Evolutionary conservation across 1,140 invertebrate species (phyloP), one percentile per base, ranked within the genome.

Genomic region (Philopotamus ludificatus): DNA sequence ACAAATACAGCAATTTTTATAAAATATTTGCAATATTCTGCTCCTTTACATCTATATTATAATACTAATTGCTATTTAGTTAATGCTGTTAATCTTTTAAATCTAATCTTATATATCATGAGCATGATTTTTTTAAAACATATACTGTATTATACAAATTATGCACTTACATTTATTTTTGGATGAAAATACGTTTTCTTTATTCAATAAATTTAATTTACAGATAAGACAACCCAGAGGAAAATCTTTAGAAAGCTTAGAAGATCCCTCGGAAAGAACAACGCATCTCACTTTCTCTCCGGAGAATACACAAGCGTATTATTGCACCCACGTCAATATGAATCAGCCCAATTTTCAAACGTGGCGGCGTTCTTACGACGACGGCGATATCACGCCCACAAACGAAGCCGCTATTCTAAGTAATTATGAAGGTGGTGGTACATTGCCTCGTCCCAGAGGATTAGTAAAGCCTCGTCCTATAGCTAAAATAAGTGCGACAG

Each of bases 331-430:
- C 77, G 71, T 72, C 67, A 79, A 50, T 77, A 79, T 53, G 73
- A 76, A 50, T 72, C 78, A 75, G 44, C 77, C 67, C 63, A 79
- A 74, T 57, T 78, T 81, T 4, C 80, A 81, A 64, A 66, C 71
- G 16, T 94, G 92, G 89, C 83, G 92, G 66, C 84, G 91, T 60
- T 91, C 90, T 53, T 94, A 92, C 74, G 92, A 94, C 73, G 92
- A 94, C 73, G 92, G 91, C 16, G 92, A 94, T 75, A 87, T 93
- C 45, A 93, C 91, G 20, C 91, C 91, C 1, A 94, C 92, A 55
- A 93, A 93, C 73, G 91, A 94, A 77, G 82, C 80, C 16, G 81
- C 81, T 0, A 73, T 79, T 26, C 65, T 82, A 71, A 70, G 76
- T 41, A 76, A 77, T 41, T 86, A 89, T 61, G 83, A 87, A 73